Evolutionary conservation across 2,113 vertebrate genomes (phyloP), one percentile per base, ranked within the genome.

Genomic region (Rutilus rutilus): DNA sequence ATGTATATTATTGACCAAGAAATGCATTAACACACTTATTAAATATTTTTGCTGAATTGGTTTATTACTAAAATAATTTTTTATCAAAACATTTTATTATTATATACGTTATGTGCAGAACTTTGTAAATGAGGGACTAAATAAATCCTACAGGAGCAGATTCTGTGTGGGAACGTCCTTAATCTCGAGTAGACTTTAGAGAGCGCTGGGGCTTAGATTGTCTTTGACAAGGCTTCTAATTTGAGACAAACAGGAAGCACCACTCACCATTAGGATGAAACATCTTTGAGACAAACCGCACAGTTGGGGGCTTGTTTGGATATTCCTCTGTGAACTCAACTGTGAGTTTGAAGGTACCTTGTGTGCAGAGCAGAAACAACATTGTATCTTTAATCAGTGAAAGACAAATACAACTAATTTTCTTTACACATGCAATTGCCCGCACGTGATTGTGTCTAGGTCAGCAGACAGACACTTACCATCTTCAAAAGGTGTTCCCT

Each of bases 241-340:
- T 1, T 50, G 25, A 76, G 14, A 33, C 42, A 42, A 62, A 33
- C 42, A 19, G 59, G 30, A 71, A 52, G 27, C 9, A 5, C 60
- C 87, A 93, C 96, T 89, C 94, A 97, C 98, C 98, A 93, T 99
- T 99, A 87, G 98, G 98, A 95, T 99, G 98, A 95, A 99, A 99
- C 98, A 99, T 99, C 95, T 99, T 99, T 88, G 98, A 99, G 88
- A 99, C 96, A 95, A 99, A 99, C 95, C 97, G 96, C 94, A 99
- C 98, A 88, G 98, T 99, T 36, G 97, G 98, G 83, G 98, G 98
- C 92, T 99, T 99, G 94, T 99, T 99, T 0, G 97, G 98, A 91
- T 99, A 99, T 95, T 99, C 98, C 95, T 99, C 98, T 92, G 98
- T 99, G 91, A 99, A 99, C 94, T 99, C 98, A 93, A 99, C 97